phyloP scores from a whole-genome alignment of 2,797 vertebrate genomes.

The Astyanax mexicanus region DNA sequence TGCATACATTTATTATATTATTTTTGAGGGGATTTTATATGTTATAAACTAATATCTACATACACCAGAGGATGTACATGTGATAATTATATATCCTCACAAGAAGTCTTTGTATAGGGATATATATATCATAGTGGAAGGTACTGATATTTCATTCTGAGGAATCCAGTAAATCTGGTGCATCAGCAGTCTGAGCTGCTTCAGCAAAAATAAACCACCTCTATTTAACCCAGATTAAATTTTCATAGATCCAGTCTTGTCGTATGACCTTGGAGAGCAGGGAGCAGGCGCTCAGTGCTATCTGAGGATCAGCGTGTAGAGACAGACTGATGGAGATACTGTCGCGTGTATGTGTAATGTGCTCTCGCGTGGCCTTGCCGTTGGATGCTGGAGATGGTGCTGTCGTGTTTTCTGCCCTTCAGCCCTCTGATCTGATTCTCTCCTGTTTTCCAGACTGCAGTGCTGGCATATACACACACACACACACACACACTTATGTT shows the following conservation, averaged over 20 bases:
- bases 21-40: no score
- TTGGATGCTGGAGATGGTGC: neutral
- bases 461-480: neutral
- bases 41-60: no score
- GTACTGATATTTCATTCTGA: no score
- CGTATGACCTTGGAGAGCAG: slow-evolving; percentile 12
- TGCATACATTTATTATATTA: no score
- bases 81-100: no score
- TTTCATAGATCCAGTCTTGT: slow-evolving; percentile 21
- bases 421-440: slow-evolving; percentile 14
- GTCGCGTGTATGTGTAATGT: neutral
- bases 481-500: neutral
- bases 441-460: neutral
- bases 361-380: neutral
- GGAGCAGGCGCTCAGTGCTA: neutral
- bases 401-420: slow-evolving; percentile 12
- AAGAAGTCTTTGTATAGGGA: no score
- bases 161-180: neutral
- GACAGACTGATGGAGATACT: slow-evolving; percentile 22
- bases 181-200: no score
- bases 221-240: slow-evolving; percentile 14
- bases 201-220: neutral
- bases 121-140: no score
- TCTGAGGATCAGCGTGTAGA: slow-evolving; percentile 15
- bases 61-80: no score